Evolutionary conservation across 1,140 invertebrate species (phyloP).

Genomic region (Neuroterus valhalla): DNA sequence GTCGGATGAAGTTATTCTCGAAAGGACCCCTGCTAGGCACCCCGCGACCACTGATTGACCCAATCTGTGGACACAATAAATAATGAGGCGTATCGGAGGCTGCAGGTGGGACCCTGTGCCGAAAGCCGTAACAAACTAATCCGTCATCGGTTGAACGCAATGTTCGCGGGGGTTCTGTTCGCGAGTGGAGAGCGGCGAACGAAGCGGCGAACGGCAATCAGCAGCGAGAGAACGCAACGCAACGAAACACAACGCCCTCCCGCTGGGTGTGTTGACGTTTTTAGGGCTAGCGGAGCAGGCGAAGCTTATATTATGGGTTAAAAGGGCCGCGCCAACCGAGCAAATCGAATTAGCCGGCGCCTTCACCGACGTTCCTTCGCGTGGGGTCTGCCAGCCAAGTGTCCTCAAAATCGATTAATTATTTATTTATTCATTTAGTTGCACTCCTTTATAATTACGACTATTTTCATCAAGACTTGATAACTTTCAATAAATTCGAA

Average conservation of each 20-base stretch:
- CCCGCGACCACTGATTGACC: conserved; percentile 61
- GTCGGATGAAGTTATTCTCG: conserved; percentile 56
- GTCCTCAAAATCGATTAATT: conserved; percentile 1
- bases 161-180: conserved; percentile 48
- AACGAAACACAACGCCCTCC: no score
- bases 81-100: conserved; percentile 61
- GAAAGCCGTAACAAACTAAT: conserved; percentile 65
- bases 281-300: conserved; percentile 54
- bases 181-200: conserved; percentile 51
- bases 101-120: conserved; percentile 39
- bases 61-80: conserved; percentile 65
- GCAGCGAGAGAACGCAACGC: no score
- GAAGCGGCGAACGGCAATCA: no score
- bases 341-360: conserved; percentile 58
- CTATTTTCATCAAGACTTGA: no score
- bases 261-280: conserved; percentile 61
- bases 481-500: no score
- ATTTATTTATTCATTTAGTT: background rate
- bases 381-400: conserved; percentile 29
- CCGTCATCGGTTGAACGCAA: conserved; percentile 58
- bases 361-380: conserved; percentile 49
- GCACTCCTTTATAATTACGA: conserved; percentile 44
- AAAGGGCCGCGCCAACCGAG: conserved; percentile 53
- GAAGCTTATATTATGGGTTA: conserved; percentile 46
- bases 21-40: conserved; percentile 46